Base-by-base conservation (phyloP, 2,797 vertebrate species). In the Poecilia picta region DNA sequence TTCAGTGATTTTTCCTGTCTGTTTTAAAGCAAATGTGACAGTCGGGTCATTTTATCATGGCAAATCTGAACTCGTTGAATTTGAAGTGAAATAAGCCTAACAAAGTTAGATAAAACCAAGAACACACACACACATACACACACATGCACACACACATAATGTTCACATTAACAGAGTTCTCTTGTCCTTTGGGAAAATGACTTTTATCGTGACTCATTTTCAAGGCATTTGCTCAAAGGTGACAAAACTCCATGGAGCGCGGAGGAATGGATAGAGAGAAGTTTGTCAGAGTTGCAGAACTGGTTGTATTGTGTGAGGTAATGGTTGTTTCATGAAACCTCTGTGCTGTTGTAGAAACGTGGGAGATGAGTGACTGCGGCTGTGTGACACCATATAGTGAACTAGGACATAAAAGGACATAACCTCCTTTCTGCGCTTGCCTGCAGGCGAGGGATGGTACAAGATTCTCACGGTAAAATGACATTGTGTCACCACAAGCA, bases 241-340 rank as follows among this genome's bases (percentile, higher is more conserved):
- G 70, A 74, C 28, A 33, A 74, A 74, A 36, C 80, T 62, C 11
- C 2, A 2, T 2, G 2, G 33, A 47, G 25, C 20, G 0, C 10
- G 20, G 49, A 51, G 2, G 49, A 23, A 59, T 74, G 39, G 62
- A 53, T 53, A 76, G 13, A 76, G 2, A 11, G 71, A 72, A n/a
- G 73, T 81, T 84, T 79, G 74, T 66, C 23, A 75, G 55, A 76
- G 78, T 86, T 77, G 85, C 75, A 70, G 73, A 90, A 92, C 89
- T 75, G 90, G 90, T 92, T 91, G 0, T 18, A 31, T 51, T 0
- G 11, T 53, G 71, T 84, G 81, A 83, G 73, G 78, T 62, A 59
- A 83, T n/a, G 18, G 41, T 36, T 5, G 2, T 33, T 84, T 85
- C 57, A 47, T 3, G 41, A 72, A 39, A 45, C 45, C 71, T 57